Evolutionary conservation across 2,113 vertebrate species (phyloP), one percentile per base, ranked within the genome.

Genomic region (Hippoglossus stenolepis): DNA sequence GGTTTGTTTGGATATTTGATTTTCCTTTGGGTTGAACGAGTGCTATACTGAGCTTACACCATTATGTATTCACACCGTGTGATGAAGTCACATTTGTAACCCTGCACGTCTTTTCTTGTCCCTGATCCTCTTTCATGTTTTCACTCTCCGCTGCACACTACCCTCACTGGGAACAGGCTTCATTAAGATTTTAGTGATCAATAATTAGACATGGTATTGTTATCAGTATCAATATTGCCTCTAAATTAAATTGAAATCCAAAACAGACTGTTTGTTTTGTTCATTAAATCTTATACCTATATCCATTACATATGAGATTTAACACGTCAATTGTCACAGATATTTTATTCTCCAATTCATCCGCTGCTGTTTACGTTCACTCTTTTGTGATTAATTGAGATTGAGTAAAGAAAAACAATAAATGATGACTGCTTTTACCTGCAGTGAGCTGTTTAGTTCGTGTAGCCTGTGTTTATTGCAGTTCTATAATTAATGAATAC

Each of bases 371-470:
- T 58, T 57, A 68, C 21, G 65, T 17, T 10, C n/a, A 12, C 0
- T 57, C 28, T 49, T 78, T 28, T 60, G 23, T 26, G 17, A 62
- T 65, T 54, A 9, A 74, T 66, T 66, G 71, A 62, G 26, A 75
- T 73, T 31, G 28, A 31, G 28, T 31, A 7, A 31, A 31, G 28
- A 31, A 31, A 79, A 75, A 20, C 14, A 66, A 60, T 67, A 18
- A 7, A 24, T 35, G 28, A 31, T 31, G 31, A 31, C 31, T 31
- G 6, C 1, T 31, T 81, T 75, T 15, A 47, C 8, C 38, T 43
- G 53, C 13, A 43, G 51, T 53, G n/a, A 38, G n/a, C 17, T 15
- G 5, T 45, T 74, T 12, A 13, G 35, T 35, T 57, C 58, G 26
- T 26, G 5, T 21, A 56, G 15, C 17, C 2, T 43, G 31, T 43